Evolutionary conservation across 1,140 invertebrate genomes (phyloP), one percentile per base, ranked within the genome.

Genomic region (Lepidotrigona ventralis): DNA sequence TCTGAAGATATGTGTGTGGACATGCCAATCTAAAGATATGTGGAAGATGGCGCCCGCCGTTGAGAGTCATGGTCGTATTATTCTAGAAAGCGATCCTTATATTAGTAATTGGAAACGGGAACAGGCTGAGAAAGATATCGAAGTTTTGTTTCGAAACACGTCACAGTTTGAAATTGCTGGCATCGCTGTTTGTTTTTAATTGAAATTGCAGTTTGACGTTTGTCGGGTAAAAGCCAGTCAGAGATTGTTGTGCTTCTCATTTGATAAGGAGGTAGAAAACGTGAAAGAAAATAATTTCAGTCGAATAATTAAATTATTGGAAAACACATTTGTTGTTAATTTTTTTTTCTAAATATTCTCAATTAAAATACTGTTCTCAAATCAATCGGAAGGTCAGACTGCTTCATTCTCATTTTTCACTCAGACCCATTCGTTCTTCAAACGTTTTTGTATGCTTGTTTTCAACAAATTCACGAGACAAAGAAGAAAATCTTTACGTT

Each of bases 31-130:
- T 29, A 5, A 33, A 26, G 71, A 81, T 53, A 46, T 11, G 39
- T 46, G 39, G 66, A 86, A 78, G 58, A 92, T 91, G 88, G 88
- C 85, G 74, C 88, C 89, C 12, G 90, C 86, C 73, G 86, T 85
- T 21, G 86, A 88, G 73, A 88, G 73, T 73, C 82, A 90, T 29
- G 53, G 51, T 79, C 33, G 74, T 46, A n/a, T 75, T 11, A 58
- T 85, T 21, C 69, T 85, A 23, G 72, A 75, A 8, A 89, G 83
- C 69, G 90, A 91, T 87, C 85, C 86, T 29, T 90, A 88, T 64
- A 69, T 85, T 33, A 84, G 39, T 72, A 86, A 83, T 33, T 90
- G 89, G 90, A 86, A 75, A 69, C 76, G 83, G 0, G 88, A 89
- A 84, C 88, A 88, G 64, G 39, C 70, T 1, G n/a, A 70, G 60